These are phyloP conservation scores for Mionectes macconnelli DNA, from an alignment of 2,113 vertebrate species.

Conservation along the genomic window DNA sequence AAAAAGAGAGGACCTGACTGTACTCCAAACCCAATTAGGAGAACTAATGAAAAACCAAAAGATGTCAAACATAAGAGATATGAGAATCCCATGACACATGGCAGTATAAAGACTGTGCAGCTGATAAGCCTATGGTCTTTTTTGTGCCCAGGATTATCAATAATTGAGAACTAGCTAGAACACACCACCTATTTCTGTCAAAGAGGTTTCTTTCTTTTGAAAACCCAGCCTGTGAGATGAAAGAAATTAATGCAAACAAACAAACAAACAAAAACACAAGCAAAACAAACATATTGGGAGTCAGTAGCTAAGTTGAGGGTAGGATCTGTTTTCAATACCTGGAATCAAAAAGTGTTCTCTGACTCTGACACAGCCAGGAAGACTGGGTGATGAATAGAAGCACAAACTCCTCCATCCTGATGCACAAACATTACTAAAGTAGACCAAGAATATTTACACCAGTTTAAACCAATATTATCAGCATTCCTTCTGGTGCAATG, in stretches of 20 bases:
- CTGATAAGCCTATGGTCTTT: not conserved
- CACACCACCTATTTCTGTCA: not conserved
- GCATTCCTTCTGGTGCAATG: not conserved
- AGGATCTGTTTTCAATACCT: not conserved
- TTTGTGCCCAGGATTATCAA: not conserved
- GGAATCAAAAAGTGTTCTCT: not conserved
- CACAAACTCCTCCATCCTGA: not conserved
- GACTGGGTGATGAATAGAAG: accelerated
- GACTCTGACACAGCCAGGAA: not conserved
- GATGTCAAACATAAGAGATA: not conserved
- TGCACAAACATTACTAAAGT: not conserved
- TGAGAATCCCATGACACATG: not conserved
- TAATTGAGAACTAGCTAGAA: not conserved
- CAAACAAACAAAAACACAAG: not conserved
- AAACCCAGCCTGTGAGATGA: not conserved
- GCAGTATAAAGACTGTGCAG: not conserved
- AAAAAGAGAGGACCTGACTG: not conserved
- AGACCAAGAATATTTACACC: not conserved
- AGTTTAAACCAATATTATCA: not conserved
- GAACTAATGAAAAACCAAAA: not conserved
- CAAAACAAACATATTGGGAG: not conserved
- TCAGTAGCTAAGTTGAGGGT: not conserved
- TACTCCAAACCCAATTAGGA: not conserved
- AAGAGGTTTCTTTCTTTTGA: not conserved
- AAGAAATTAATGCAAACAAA: not conserved